Percentiles rank a stretch among this genome's conserved stretches.
These are phyloP conservation scores for Papilio glaucus DNA, from an alignment of 1,140 invertebrate species.

Conservation along the genomic window DNA sequence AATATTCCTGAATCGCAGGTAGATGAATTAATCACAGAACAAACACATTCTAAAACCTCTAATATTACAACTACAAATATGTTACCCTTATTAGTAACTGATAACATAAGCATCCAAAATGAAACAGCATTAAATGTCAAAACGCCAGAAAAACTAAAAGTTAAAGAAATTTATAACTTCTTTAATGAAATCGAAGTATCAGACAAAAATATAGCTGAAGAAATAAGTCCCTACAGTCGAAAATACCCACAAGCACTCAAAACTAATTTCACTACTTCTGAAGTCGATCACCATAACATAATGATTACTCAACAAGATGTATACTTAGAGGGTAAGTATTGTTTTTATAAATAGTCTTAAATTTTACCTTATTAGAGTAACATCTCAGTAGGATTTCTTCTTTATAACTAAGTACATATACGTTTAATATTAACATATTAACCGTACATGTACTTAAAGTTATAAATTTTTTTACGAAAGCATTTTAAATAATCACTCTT, in stretches of 20 bases:
- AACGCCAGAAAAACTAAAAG: constrained; percentile 54
- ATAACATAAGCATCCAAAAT: constrained; percentile 62
- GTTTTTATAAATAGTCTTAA: constrained; percentile 30
- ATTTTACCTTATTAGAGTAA: constrained; percentile 19
- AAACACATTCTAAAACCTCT: constrained; percentile 50
- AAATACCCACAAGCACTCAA: constrained; percentile 44
- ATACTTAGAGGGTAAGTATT: constrained; percentile 58
- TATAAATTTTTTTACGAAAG: too few relatives aligned
- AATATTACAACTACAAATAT: constrained; percentile 50
- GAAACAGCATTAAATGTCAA: constrained; percentile 57
- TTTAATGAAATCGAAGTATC: constrained; percentile 58
- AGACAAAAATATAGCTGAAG: constrained; percentile 58
- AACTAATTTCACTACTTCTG: constrained; percentile 44
- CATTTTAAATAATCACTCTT: too few relatives aligned
- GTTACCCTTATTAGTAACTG: constrained; percentile 64
- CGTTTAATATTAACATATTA: too few relatives aligned
- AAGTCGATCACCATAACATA: constrained; percentile 45
- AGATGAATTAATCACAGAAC: constrained; percentile 52
- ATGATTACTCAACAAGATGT: constrained; percentile 52
- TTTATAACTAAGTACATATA: too few relatives aligned
- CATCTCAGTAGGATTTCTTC: too few relatives aligned
- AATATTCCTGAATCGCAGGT: constrained; percentile 56
- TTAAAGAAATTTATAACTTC: constrained; percentile 48
- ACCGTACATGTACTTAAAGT: too few relatives aligned
- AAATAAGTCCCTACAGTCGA: constrained; percentile 46